phyloP scores from a whole-genome alignment of 2,113 vertebrate species.

The Dolichallabes microphthalmus region DNA sequence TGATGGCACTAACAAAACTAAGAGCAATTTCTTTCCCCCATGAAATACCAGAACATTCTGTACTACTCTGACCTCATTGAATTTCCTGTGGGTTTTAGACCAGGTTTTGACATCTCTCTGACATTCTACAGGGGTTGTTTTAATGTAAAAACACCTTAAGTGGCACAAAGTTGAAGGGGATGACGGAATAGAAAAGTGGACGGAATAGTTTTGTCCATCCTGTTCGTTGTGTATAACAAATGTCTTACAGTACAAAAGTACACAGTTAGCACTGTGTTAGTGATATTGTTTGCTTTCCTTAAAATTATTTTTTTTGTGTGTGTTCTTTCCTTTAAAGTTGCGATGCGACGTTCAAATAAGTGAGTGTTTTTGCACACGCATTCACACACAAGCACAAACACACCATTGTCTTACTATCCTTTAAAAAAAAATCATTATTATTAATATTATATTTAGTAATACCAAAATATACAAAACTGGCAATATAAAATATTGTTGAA shows the following conservation, averaged over 20 bases:
- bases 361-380: constrained; percentile 51
- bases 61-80: not conserved
- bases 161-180: not conserved
- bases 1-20: not conserved
- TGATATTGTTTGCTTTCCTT: too few species aligned
- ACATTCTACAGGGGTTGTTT: not conserved
- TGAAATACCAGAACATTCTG: not conserved
- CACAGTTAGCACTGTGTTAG: not conserved
- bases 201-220: too few species aligned
- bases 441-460: not conserved
- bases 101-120: not conserved
- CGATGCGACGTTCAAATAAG: constrained; percentile 38
- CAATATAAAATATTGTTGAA: not conserved
- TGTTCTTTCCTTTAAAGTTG: constrained; percentile 25
- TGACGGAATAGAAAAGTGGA: too few species aligned
- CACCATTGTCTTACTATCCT: not conserved
- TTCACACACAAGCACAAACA: not conserved
- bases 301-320: not conserved
- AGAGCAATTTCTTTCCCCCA: not conserved
- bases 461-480: not conserved
- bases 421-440: not conserved
- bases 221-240: not conserved
- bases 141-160: not conserved
- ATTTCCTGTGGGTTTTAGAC: not conserved
- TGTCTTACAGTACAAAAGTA: not conserved